Evolutionary conservation across 2,797 vertebrate species (phyloP), one percentile per base, ranked within the genome.

Genomic region (Pangasius mekongensis): DNA sequence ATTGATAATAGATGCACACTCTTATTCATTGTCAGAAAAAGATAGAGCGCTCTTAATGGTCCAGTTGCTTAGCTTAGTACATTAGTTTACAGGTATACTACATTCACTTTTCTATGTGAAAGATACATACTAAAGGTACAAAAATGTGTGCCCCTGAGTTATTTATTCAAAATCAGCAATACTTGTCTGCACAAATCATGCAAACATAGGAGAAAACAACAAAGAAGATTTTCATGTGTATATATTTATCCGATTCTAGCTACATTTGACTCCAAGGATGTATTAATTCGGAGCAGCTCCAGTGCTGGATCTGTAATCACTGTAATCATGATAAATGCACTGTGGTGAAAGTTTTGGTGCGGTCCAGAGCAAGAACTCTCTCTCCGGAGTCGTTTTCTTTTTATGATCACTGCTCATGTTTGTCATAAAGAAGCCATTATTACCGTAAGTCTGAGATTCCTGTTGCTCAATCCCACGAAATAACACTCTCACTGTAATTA

Each of bases 251-350:
- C 30, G 64, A 66, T 30, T 30, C 64, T 30, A 77, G 54, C 14
- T 52, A 30, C 74, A 49, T n/a, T 30, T 54, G 6, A 20, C 74
- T 80, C 8, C 56, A 27, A 27, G 22, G 5, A 39, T 60, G 8
- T 80, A 22, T 62, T 82, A 0, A 43, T 27, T 43, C 5, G 27
- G 10, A 60, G 20, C 1, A 36, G 20, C 60, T 36, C 3, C 73
- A 20, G 3, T 33, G 14, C 30, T 58, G 52, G 14, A 22, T 52
- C 8, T 82, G 54, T 47, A 64, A 24, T 62, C 80, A 84, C 27
- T 73, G 10, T 71, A 58, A 86, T 76, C 24, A 86, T 86, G 36
- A 62, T 74, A 39, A 76, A 62, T 86, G 84, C 8, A 47, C 13
- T 0, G 18, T 47, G 24, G 54, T 30, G 6, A 76, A 74, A 60